Evolutionary conservation across 2,797 vertebrate genomes (phyloP).

Genomic region (Perodicticus potto): DNA sequence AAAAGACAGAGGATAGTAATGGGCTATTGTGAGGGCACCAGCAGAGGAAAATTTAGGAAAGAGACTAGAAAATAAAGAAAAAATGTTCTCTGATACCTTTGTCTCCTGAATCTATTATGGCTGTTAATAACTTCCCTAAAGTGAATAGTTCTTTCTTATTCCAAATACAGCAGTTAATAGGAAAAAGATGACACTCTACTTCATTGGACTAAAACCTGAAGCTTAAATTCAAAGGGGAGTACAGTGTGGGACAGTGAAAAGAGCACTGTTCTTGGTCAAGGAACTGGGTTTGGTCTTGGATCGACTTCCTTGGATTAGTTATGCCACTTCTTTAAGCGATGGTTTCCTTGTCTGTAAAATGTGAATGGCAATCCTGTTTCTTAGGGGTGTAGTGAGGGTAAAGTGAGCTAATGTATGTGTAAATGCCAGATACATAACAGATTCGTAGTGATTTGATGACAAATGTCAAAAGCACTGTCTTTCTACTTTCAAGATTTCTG

Average conservation of each 20-base stretch:
- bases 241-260: not conserved
- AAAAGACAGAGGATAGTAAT: not conserved
- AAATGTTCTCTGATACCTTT: not conserved
- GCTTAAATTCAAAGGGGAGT: not conserved
- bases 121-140: slow-evolving; percentile 30
- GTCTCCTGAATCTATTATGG: not conserved
- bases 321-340: not conserved
- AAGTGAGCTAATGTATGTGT: not conserved
- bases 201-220: not conserved
- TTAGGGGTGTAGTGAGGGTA: not conserved
- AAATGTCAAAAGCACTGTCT: not conserved
- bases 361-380: not conserved
- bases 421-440: not conserved
- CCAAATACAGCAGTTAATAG: not conserved
- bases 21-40: not conserved
- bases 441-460: not conserved
- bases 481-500: not conserved
- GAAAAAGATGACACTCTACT: slow-evolving; percentile 30
- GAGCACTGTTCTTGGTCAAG: not conserved
- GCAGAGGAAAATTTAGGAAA: not conserved
- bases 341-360: slow-evolving; percentile 27
- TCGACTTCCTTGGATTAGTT: not conserved
- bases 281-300: not conserved
- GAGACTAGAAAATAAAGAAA: not conserved
- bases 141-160: not conserved